Conservation (phyloP, 1,140 invertebrate genomes). For the Hesperophylax magnus region DNA sequence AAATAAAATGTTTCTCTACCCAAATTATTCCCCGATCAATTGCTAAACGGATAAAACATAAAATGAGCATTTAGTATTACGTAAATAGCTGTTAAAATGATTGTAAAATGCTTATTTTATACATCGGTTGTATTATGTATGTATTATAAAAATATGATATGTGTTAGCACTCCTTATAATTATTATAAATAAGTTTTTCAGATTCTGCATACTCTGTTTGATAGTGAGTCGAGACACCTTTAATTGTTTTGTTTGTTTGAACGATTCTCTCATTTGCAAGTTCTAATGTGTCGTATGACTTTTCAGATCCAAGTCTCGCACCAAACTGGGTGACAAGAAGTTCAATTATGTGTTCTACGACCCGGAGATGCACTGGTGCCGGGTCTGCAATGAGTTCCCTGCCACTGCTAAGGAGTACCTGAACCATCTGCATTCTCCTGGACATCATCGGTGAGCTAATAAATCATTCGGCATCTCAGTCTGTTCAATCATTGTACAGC, state of each 20-base stretch:
- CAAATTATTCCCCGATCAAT: too few species aligned
- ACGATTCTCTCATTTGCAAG: too few species aligned
- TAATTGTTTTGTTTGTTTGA: neutral
- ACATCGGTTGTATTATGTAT: too few species aligned
- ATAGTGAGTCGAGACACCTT: slow-evolving; percentile 16
- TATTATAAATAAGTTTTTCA: neutral
- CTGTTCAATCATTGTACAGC: too few species aligned
- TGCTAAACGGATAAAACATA: neutral
- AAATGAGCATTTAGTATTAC: neutral
- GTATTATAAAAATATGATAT: too few species aligned
- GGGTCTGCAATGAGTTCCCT: slow-evolving; percentile 87
- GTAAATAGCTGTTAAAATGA: neutral
- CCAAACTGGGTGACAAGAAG: slow-evolving; percentile 62
- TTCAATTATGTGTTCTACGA: slow-evolving; percentile 89
- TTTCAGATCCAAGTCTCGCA: slow-evolving; percentile 45
- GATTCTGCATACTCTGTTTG: neutral
- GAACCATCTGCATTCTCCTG: slow-evolving; percentile 84
- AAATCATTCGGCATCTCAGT: too few species aligned
- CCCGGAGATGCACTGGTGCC: slow-evolving; percentile 91
- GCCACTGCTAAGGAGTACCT: slow-evolving; percentile 88
- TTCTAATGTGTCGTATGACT: neutral
- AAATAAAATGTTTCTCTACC: too few species aligned
- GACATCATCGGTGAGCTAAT: slow-evolving; percentile 76
- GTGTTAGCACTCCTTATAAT: too few species aligned
- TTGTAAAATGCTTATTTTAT: neutral